Evolutionary conservation across 2,797 vertebrate genomes (phyloP).

Genomic region (Microctenopoma lineatum): DNA sequence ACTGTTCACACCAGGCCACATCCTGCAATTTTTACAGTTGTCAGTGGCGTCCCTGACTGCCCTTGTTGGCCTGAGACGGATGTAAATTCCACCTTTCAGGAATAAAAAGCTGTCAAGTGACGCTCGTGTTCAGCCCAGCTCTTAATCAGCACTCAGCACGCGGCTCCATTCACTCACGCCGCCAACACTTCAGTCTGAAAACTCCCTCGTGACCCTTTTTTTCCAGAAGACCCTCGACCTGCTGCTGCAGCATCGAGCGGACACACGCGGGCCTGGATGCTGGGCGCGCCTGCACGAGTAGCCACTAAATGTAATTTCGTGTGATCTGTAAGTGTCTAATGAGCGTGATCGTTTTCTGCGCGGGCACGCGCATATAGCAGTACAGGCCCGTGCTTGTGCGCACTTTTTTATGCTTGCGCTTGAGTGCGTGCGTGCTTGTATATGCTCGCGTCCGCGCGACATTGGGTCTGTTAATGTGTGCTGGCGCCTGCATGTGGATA

Average conservation of each 20-base stretch:
- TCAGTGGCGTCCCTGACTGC: not conserved
- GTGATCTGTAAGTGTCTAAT: not conserved
- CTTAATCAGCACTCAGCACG: conserved; percentile 73
- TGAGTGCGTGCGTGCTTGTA: not conserved
- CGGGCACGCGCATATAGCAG: too few species aligned
- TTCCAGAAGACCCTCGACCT: conserved; percentile 61
- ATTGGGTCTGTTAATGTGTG: not conserved
- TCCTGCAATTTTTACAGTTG: not conserved
- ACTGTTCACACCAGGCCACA: not conserved
- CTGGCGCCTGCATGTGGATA: not conserved
- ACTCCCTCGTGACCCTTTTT: conserved; percentile 63
- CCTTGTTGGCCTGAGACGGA: too few species aligned
- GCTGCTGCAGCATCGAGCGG: conserved; percentile 42
- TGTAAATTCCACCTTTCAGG: conserved; percentile 33
- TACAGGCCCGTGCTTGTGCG: not conserved
- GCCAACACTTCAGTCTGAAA: conserved; percentile 63
- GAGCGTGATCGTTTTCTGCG: not conserved
- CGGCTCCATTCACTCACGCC: conserved; percentile 50
- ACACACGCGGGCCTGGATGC: conserved; percentile 14
- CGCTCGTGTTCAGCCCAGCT: conserved; percentile 53
- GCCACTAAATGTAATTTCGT: not conserved
- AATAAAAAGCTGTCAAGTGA: conserved; percentile 63
- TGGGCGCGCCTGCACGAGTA: conserved; percentile 2
- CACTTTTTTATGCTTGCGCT: not conserved
- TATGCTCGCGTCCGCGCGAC: conserved; percentile 5